Base-by-base conservation (phyloP, 2,797 vertebrate genomes). In the Dermochelys coriacea region DNA sequence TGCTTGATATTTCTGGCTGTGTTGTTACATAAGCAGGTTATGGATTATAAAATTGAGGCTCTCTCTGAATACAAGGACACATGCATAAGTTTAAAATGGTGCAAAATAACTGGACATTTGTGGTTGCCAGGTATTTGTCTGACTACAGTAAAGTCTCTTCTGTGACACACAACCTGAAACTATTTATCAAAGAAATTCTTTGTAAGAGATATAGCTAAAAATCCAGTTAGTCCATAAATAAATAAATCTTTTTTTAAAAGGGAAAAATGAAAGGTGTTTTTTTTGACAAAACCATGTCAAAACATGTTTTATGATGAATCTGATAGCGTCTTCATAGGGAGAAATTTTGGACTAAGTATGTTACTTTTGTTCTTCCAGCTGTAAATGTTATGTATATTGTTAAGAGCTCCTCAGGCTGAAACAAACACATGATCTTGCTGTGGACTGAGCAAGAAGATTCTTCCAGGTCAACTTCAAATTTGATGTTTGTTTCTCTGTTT, bases 221-320 rank as follows among this genome's bases (percentile, higher is more conserved):
- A 51, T 0, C 1, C 31, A 85, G 5, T 27, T 1, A 86, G 59
- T 25, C 1, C 55, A 80, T 77, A 91, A 86, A 84, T 5, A 1
- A 1, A 25, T 15, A 83, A 41, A 2, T 51, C 31, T 8, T 82
- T 61, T 1, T 0, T 0, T 1, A 16, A 64, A 64, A 64, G 7
- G 16, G 4, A 16, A 34, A 64, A 64, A 50, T 79, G 31, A 23
- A 2, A n/a, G 3, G 37, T 37, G 0, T 0, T 1, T n/a, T 88
- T 68, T 85, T 6, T 4, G 23, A 41, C 0, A 79, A 84, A 91
- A 49, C 2, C 3, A 31, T 2, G 6, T 37, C 34, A 64, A 89
- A 78, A 75, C 16, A 50, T 27, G 41, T 81, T 37, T 80, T 59
- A 2, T 49, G 23, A 3, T 64, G 37, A 52, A 25, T 64, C 25